Conservation (phyloP, 2,888 invertebrate species). For the Tetanocera ferruginea region DNA sequence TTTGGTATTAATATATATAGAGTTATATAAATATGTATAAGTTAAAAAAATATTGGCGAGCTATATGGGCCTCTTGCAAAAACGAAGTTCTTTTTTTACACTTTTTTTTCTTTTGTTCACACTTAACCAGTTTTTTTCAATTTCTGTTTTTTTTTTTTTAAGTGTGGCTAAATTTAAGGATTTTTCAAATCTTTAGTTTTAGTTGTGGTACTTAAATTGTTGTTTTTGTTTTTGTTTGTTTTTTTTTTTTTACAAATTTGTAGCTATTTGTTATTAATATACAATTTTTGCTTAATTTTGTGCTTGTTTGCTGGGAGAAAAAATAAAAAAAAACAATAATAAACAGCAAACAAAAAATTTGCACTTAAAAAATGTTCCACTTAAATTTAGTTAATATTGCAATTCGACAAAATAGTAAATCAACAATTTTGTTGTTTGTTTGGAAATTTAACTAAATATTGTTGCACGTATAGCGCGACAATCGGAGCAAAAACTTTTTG, state of each 20-base stretch:
- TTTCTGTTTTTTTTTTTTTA: slow-evolving; percentile 41
- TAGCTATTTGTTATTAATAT: slow-evolving; percentile 55
- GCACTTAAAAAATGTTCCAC: slow-evolving; percentile 50
- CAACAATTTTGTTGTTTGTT: slow-evolving; percentile 37
- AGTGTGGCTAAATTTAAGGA: slow-evolving; percentile 43
- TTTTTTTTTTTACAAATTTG: slow-evolving; percentile 63
- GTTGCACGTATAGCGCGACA: slow-evolving; percentile 49
- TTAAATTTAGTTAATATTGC: slow-evolving; percentile 46
- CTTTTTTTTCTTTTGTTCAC: slow-evolving; percentile 47
- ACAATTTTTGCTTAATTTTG: slow-evolving; percentile 52
- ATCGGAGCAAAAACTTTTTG: not conserved
- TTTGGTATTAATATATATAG: slow-evolving; percentile 52
- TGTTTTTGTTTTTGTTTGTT: slow-evolving; percentile 36
- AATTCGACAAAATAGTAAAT: slow-evolving; percentile 22
- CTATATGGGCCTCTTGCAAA: slow-evolving; percentile 72
- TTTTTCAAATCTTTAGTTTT: slow-evolving; percentile 47
- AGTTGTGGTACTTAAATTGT: slow-evolving; percentile 49
- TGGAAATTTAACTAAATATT: slow-evolving; percentile 40
- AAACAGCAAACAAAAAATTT: slow-evolving; percentile 50
- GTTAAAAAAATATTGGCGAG: slow-evolving; percentile 68
- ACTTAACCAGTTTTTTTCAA: slow-evolving; percentile 47
- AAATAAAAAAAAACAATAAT: slow-evolving; percentile 51
- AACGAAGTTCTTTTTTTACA: slow-evolving; percentile 69
- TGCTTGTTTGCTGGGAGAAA: slow-evolving; percentile 47
- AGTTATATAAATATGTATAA: slow-evolving; percentile 52